Percentiles rank a stretch among this genome's conserved stretches.
Conservation (phyloP, 2,113 vertebrate genomes). For the Scophthalmus maximus region DNA sequence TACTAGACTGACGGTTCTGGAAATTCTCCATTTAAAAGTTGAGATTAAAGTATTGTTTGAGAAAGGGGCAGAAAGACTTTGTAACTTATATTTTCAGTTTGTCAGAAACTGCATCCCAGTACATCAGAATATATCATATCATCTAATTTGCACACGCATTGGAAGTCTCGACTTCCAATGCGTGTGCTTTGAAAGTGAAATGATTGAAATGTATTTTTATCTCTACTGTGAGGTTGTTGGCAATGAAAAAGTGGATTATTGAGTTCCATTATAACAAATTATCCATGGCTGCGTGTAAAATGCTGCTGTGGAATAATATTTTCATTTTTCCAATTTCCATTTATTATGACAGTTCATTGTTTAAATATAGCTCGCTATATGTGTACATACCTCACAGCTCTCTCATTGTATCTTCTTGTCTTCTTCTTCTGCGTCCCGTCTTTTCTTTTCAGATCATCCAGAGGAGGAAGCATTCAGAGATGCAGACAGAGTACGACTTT, state of each 20-base stretch:
- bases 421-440: not conserved
- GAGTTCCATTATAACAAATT: constrained; percentile 28
- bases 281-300: constrained; percentile 28
- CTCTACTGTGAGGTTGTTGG: not conserved
- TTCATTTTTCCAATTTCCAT: constrained; percentile 5
- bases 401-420: not conserved
- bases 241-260: not conserved
- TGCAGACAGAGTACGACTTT: constrained; percentile 84
- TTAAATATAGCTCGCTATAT: not conserved
- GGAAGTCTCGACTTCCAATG: no score
- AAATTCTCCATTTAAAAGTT: no score
- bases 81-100: not conserved
- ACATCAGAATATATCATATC: constrained; percentile 4
- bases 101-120: constrained; percentile 4
- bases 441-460: constrained; percentile 87
- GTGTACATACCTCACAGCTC: not conserved
- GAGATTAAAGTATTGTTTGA: no score
- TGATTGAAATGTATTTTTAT: not conserved
- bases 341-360: constrained; percentile 1
- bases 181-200: constrained; percentile 24
- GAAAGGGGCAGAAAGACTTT: no score
- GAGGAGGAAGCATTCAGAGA: constrained; percentile 89
- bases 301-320: constrained; percentile 1
- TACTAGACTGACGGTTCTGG: no score
- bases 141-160: constrained; percentile 7